Conservation (phyloP, 1,140 invertebrate genomes). For the Bombus impatiens region DNA sequence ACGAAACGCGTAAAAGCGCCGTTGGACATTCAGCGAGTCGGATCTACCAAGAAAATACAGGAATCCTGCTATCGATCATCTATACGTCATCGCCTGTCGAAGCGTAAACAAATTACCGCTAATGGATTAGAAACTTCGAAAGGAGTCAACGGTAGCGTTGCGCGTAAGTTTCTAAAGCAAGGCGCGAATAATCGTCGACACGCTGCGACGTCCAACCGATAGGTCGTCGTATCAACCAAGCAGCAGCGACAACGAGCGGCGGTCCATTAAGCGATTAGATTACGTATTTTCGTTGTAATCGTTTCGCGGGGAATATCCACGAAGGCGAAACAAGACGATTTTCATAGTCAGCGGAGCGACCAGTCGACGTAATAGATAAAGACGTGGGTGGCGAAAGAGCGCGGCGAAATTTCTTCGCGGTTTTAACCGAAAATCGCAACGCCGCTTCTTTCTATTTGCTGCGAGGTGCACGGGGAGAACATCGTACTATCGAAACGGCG, state of each 20-base stretch:
- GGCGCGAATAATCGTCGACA: not conserved
- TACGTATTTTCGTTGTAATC: not conserved
- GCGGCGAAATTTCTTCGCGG: not conserved
- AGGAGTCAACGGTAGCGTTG: not conserved
- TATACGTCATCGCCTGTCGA: too few relatives aligned
- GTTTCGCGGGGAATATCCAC: not conserved
- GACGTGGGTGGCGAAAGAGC: too few relatives aligned
- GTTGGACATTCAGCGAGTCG: not conserved
- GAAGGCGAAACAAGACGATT: too few relatives aligned
- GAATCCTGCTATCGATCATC: not conserved
- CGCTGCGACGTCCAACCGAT: not conserved
- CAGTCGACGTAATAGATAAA: not conserved
- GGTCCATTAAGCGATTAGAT: not conserved
- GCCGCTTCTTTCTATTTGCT: not conserved
- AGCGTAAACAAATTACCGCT: not conserved
- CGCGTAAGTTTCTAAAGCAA: not conserved
- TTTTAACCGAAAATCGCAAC: not conserved
- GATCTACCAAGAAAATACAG: not conserved
- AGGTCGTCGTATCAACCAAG: not conserved
- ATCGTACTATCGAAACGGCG: slow-evolving; percentile 22
- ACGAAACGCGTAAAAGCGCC: not conserved
- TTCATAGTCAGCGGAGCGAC: too few relatives aligned
- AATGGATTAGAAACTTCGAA: not conserved
- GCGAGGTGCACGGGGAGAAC: not conserved
- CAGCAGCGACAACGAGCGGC: too few relatives aligned